A percentile compares a stretch with the other conserved stretches of the same genome.
phyloP scores from a whole-genome alignment of 2,888 invertebrate genomes.

The Gymnosoma rotundatum region DNA sequence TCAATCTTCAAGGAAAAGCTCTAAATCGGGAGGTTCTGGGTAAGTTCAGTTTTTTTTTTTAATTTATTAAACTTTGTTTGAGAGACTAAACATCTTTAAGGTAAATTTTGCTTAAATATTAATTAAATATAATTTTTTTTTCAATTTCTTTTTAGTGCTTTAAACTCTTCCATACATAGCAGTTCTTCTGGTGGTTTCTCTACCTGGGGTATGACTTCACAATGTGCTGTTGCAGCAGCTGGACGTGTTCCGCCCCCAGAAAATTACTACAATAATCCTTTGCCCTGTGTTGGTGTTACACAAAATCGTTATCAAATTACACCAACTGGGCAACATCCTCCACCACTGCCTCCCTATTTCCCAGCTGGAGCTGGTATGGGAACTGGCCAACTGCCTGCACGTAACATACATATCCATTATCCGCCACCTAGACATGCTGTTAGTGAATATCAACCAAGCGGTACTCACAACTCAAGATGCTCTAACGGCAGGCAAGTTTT shows the following conservation, averaged over 20 bases:
- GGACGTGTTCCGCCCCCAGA: slow-evolving; percentile 76
- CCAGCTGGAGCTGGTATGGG: slow-evolving; percentile 74
- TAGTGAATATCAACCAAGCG: slow-evolving; percentile 81
- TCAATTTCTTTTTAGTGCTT: slow-evolving; percentile 74
- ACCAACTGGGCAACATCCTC: slow-evolving; percentile 81
- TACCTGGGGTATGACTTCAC: slow-evolving; percentile 81
- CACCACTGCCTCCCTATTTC: slow-evolving; percentile 81
- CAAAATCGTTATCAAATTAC: slow-evolving; percentile 82
- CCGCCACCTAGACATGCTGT: slow-evolving; percentile 81
- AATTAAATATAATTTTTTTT: neutral
- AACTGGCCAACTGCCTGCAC: slow-evolving; percentile 75
- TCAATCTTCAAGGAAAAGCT: slow-evolving; percentile 81
- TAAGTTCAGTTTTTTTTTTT: slow-evolving; percentile 71
- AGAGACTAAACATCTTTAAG: neutral
- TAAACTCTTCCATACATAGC: slow-evolving; percentile 82
- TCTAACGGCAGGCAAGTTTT: slow-evolving; percentile 78
- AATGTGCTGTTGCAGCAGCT: slow-evolving; percentile 73
- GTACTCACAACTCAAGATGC: slow-evolving; percentile 79
- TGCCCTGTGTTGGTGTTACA: slow-evolving; percentile 76
- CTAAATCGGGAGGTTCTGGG: slow-evolving; percentile 82
- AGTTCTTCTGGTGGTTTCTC: slow-evolving; percentile 82
- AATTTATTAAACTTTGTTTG: neutral
- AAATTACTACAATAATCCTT: slow-evolving; percentile 81
- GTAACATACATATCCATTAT: slow-evolving; percentile 82
- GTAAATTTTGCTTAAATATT: neutral